Conservation (phyloP, 2,113 vertebrate species). For the Gallinago jamesoni region DNA sequence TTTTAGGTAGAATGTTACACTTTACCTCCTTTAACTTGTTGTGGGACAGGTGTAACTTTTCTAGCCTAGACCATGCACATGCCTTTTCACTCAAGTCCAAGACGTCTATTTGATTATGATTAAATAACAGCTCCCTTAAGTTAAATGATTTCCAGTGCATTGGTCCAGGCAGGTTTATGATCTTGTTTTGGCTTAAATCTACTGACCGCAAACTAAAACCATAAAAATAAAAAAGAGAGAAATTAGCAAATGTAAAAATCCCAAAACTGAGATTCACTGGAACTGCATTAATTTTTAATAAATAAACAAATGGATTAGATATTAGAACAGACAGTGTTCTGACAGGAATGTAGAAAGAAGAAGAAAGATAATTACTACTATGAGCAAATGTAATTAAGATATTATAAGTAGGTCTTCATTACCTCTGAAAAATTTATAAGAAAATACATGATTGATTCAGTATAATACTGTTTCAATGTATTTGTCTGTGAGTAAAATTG, state of each 20-base stretch:
- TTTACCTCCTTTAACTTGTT: conserved; percentile 91
- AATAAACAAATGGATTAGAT: neutral
- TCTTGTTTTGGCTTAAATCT: conserved; percentile 89
- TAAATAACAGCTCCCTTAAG: conserved; percentile 91
- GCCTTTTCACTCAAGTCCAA: conserved; percentile 87
- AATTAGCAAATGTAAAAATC: neutral
- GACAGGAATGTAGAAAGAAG: neutral
- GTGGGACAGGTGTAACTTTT: conserved; percentile 90
- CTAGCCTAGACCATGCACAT: conserved; percentile 85
- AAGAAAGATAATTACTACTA: neutral
- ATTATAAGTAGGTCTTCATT: neutral
- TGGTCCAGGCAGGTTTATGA: conserved; percentile 82
- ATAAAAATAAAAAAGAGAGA: neutral
- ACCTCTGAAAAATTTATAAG: neutral
- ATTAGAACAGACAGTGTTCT: neutral
- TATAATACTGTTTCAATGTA: neutral
- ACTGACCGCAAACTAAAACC: conserved; percentile 84
- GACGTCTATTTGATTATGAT: conserved; percentile 83
- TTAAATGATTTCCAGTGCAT: conserved; percentile 85
- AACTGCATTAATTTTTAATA: neutral
- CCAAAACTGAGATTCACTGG: neutral
- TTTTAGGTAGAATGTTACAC: neutral
- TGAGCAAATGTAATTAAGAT: neutral
- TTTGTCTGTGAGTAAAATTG: neutral
- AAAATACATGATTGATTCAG: neutral